Conservation (phyloP, 2,797 vertebrate genomes). For the Notolabrus celidotus region DNA sequence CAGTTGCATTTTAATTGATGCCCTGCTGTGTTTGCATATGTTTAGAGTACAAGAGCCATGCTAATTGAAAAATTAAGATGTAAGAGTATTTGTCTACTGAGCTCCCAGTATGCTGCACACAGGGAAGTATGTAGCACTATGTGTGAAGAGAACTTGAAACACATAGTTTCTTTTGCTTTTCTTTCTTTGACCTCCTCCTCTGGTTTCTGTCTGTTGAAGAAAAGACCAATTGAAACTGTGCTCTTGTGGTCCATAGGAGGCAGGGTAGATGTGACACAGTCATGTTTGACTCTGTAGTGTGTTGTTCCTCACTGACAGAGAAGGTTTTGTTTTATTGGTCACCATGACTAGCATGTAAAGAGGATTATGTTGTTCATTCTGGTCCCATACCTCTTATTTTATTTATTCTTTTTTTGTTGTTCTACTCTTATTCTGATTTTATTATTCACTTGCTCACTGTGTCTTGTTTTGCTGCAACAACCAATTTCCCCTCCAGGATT, state of each 20-base stretch:
- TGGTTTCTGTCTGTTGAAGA: too few relatives aligned
- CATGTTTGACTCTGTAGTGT: too few relatives aligned
- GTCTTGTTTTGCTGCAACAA: too few relatives aligned
- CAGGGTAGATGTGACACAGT: too few relatives aligned
- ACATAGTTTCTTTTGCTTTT: slow-evolving; percentile 28
- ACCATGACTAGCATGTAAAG: slow-evolving; percentile 25
- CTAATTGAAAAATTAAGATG: slow-evolving; percentile 90
- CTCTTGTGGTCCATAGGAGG: too few relatives aligned
- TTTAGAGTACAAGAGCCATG: slow-evolving; percentile 85
- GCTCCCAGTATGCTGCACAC: slow-evolving; percentile 72
- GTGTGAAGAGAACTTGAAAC: slow-evolving; percentile 44
- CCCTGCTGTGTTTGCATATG: slow-evolving; percentile 88
- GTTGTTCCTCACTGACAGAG: slow-evolving; percentile 6
- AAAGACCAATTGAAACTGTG: too few relatives aligned
- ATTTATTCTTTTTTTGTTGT: too few relatives aligned
- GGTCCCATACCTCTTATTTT: too few relatives aligned
- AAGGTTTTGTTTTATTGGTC: slow-evolving; percentile 37
- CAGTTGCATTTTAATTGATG: slow-evolving; percentile 86
- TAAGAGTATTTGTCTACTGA: slow-evolving; percentile 81
- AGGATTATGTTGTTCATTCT: too few relatives aligned
- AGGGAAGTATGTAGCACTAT: slow-evolving; percentile 58
- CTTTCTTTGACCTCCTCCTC: background rate
- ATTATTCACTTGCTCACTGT: too few relatives aligned
- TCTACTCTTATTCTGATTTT: too few relatives aligned
- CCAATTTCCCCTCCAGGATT: too few relatives aligned